These are phyloP conservation scores for Hoplodrina blanda DNA, from an alignment of 2,888 invertebrate genomes.

Conservation along the genomic window DNA sequence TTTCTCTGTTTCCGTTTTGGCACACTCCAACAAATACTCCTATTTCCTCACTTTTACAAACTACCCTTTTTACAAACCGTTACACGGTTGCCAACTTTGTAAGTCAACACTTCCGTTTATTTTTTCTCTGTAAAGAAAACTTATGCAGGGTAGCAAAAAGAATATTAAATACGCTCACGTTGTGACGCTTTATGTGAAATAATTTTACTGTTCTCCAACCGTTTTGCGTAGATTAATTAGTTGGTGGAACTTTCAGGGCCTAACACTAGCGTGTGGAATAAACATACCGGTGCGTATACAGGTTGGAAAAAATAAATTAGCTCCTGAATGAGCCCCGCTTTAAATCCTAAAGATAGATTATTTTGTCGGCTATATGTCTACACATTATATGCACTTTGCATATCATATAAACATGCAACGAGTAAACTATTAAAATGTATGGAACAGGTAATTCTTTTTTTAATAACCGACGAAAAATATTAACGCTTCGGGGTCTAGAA, in stretches of 20 bases:
- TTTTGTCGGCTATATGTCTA: too few relatives aligned
- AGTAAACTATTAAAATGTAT: too few relatives aligned
- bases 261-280: too few relatives aligned
- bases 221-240: not conserved
- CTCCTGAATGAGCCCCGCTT: too few relatives aligned
- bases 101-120: constrained; percentile 13
- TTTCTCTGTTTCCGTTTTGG: not conserved
- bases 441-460: too few relatives aligned
- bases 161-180: constrained; percentile 3
- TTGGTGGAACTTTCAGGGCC: not conserved
- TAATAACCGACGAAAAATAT: too few relatives aligned
- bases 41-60: not conserved
- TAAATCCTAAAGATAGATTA: too few relatives aligned
- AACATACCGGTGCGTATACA: too few relatives aligned
- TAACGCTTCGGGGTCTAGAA: too few relatives aligned
- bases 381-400: too few relatives aligned
- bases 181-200: not conserved
- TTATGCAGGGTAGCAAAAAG: not conserved
- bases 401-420: too few relatives aligned
- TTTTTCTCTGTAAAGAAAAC: constrained; percentile 6
- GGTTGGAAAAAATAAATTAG: too few relatives aligned
- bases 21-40: not conserved
- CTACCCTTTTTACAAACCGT: not conserved
- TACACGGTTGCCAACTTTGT: constrained; percentile 4
- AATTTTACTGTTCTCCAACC: not conserved